Conservation (phyloP, 2,888 invertebrate genomes). For the Agonum fuliginosum region DNA sequence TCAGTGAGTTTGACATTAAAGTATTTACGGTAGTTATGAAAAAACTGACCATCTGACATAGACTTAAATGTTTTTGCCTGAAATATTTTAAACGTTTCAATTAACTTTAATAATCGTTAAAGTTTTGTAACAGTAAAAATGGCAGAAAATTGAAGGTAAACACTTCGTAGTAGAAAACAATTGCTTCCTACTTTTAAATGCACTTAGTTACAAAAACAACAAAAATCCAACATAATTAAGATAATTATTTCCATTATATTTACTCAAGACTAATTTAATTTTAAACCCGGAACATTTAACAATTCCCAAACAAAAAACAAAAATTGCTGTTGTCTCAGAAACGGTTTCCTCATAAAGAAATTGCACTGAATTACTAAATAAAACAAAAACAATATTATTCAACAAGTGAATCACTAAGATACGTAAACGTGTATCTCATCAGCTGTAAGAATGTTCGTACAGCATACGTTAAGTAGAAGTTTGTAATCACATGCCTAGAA, state of each 20-base stretch:
- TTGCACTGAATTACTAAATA: background rate
- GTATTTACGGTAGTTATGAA: too few relatives aligned
- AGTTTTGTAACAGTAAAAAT: background rate
- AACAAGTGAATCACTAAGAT: constrained; percentile 1
- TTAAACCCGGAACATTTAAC: constrained; percentile 32
- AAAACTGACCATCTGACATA: too few relatives aligned
- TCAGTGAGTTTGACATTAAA: too few relatives aligned
- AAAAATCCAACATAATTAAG: constrained; percentile 7
- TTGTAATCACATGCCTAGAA: constrained; percentile 16
- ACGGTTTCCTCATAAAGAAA: constrained; percentile 24
- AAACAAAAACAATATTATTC: constrained; percentile 10
- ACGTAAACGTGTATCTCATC: background rate
- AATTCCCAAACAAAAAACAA: constrained; percentile 11
- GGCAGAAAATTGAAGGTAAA: background rate
- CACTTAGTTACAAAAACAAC: background rate
- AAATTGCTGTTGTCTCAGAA: constrained; percentile 6
- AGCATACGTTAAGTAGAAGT: background rate
- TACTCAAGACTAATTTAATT: constrained; percentile 12
- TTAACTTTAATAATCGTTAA: too few relatives aligned
- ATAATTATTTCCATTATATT: constrained; percentile 24
- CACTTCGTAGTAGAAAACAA: background rate
- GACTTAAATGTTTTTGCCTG: too few relatives aligned
- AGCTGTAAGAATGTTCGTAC: background rate
- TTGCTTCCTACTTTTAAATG: constrained; percentile 1
- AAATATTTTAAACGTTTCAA: too few relatives aligned